These are phyloP conservation scores for Pollimyrus isidori DNA, from an alignment of 2,113 vertebrate species.

Conservation along the genomic window DNA sequence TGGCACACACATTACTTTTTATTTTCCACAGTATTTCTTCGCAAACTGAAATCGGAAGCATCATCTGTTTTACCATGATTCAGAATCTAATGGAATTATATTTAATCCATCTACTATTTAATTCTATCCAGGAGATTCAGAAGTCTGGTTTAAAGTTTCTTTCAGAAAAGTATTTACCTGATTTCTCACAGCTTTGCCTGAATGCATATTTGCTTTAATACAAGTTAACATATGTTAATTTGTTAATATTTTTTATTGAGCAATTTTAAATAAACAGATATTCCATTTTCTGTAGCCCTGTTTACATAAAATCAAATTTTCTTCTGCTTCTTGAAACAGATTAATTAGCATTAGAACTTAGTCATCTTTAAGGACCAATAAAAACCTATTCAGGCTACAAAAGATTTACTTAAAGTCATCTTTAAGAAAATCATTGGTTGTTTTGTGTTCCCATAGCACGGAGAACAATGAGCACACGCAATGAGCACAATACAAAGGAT, in stretches of 20 bases:
- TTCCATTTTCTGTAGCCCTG: neutral
- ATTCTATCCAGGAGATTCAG: neutral
- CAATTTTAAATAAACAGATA: neutral
- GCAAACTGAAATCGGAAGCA: neutral
- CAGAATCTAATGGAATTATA: neutral
- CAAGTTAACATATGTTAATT: neutral
- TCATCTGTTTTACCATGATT: neutral
- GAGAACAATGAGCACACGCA: neutral
- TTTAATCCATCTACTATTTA: neutral
- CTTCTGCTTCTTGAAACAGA: neutral
- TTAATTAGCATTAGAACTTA: constrained; percentile 13
- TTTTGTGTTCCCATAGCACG: neutral
- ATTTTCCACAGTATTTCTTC: neutral
- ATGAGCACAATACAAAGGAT: neutral
- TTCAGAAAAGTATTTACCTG: neutral
- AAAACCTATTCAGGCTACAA: neutral
- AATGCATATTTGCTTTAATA: neutral
- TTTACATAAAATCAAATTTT: neutral
- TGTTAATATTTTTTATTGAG: neutral
- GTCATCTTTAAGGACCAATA: constrained; percentile 8
- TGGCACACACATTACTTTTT: neutral
- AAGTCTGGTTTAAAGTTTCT: neutral
- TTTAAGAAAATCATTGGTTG: neutral
- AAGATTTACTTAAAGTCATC: neutral
- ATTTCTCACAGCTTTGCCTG: neutral